Percentiles rank a stretch among this genome's conserved stretches.
These are phyloP conservation scores for Paralvinella palmiformis DNA, from an alignment of 1,140 invertebrate genomes.

Conservation along the genomic window DNA sequence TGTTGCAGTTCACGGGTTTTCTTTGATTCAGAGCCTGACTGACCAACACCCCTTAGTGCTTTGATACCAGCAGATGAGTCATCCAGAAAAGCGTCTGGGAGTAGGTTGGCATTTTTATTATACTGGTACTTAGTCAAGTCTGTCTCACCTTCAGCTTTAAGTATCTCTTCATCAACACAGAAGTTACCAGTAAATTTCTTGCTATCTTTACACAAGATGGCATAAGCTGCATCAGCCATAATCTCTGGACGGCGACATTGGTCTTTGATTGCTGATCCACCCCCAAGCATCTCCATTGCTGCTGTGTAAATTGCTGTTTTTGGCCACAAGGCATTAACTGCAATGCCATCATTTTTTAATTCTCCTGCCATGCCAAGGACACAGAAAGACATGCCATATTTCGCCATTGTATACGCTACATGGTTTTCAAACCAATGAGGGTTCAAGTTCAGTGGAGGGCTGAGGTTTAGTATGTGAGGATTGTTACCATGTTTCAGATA, in stretches of 20 bases:
- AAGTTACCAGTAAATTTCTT: constrained; percentile 82
- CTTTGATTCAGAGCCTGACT: too few relatives aligned
- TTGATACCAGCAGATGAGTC: too few relatives aligned
- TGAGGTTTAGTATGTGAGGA: constrained; percentile 93
- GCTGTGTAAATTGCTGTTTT: constrained; percentile 92
- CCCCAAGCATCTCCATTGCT: constrained; percentile 91
- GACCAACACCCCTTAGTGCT: too few relatives aligned
- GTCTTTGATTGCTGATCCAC: constrained; percentile 58
- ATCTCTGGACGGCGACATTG: constrained; percentile 80
- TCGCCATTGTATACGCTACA: constrained; percentile 96
- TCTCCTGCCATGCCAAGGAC: constrained; percentile 93
- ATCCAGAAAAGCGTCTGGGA: too few relatives aligned
- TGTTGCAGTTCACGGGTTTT: too few relatives aligned
- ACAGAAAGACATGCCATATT: constrained; percentile 99
- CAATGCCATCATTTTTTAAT: constrained; percentile 74
- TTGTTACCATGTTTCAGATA: constrained; percentile 76
- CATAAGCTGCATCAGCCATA: constrained; percentile 89
- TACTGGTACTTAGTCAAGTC: constrained; percentile 73
- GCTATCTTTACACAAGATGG: constrained; percentile 73
- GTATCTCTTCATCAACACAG: constrained; percentile 85
- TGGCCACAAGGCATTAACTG: constrained; percentile 96
- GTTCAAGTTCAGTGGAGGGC: constrained; percentile 86
- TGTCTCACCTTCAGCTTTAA: constrained; percentile 70
- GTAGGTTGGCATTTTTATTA: too few relatives aligned
- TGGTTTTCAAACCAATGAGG: constrained; percentile 87